Evolutionary conservation across 2,797 vertebrate species (phyloP).

Genomic region (Sus cebifrons): DNA sequence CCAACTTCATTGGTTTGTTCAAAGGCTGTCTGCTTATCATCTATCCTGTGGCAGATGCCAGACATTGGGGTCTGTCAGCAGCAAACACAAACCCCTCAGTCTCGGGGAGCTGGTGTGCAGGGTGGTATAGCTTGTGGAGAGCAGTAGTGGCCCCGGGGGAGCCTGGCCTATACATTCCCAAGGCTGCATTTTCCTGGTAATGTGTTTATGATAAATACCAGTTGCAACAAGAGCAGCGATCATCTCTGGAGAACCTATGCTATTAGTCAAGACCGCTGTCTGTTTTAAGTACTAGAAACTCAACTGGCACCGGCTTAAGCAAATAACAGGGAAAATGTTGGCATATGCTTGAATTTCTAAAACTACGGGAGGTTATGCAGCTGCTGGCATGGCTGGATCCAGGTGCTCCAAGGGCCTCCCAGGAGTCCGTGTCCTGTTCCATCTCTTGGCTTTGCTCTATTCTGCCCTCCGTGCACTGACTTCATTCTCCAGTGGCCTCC

Average conservation of each 20-base stretch:
- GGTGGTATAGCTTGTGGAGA: neutral
- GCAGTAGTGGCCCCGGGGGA: neutral
- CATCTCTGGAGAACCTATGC: neutral
- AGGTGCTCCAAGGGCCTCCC: neutral
- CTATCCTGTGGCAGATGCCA: neutral
- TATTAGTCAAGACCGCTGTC: neutral
- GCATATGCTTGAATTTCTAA: neutral
- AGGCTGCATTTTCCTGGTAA: neutral
- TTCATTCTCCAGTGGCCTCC: neutral
- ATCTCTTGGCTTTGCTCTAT: neutral
- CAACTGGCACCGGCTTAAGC: neutral
- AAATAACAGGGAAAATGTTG: neutral
- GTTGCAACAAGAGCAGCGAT: neutral
- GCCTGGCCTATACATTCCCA: neutral
- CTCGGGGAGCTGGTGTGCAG: neutral
- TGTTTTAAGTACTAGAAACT: conserved; percentile 50
- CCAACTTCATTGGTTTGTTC: neutral
- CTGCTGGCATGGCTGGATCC: neutral
- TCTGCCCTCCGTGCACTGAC: neutral
- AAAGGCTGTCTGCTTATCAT: neutral
- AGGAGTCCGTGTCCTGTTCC: neutral
- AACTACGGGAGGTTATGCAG: neutral
- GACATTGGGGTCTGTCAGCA: neutral
- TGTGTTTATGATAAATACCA: neutral
- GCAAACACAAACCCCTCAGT: neutral